Evolutionary conservation across 2,113 vertebrate genomes (phyloP).

Genomic region (Paradoxurus hermaphroditus): DNA sequence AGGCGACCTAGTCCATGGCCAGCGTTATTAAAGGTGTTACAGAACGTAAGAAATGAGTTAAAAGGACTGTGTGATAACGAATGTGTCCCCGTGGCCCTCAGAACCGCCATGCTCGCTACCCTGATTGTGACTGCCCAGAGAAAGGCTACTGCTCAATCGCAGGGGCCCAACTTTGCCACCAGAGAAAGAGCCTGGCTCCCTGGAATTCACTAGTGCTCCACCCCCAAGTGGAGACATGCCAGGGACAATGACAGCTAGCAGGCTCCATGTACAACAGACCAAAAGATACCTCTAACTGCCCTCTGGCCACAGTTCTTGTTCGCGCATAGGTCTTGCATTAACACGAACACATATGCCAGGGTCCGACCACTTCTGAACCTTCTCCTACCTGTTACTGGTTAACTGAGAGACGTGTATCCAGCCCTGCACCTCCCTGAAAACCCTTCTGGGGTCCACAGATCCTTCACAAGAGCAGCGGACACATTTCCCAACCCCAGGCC

Average conservation of each 20-base stretch:
- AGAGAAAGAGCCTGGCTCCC: not conserved
- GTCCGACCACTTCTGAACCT: not conserved
- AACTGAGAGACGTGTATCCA: not conserved
- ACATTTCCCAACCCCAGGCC: not conserved
- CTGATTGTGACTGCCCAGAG: not conserved
- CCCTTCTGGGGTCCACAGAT: not conserved
- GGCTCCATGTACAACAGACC: not conserved
- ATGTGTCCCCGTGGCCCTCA: too few relatives aligned
- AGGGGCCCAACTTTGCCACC: not conserved
- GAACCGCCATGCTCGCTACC: not conserved
- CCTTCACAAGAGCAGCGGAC: not conserved
- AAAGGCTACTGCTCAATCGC: not conserved
- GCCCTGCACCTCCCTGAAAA: not conserved
- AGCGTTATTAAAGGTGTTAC: not conserved
- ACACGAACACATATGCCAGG: fast-evolving
- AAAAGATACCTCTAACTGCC: not conserved
- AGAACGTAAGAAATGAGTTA: not conserved
- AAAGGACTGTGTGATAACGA: not conserved
- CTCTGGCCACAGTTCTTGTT: not conserved
- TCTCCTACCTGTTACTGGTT: not conserved
- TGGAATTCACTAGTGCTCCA: not conserved
- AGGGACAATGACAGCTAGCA: not conserved
- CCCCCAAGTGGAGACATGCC: not conserved
- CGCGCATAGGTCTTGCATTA: not conserved
- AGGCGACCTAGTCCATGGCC: not conserved